These are phyloP conservation scores for Halesus radiatus DNA, from an alignment of 1,140 invertebrate species.

Conservation along the genomic window DNA sequence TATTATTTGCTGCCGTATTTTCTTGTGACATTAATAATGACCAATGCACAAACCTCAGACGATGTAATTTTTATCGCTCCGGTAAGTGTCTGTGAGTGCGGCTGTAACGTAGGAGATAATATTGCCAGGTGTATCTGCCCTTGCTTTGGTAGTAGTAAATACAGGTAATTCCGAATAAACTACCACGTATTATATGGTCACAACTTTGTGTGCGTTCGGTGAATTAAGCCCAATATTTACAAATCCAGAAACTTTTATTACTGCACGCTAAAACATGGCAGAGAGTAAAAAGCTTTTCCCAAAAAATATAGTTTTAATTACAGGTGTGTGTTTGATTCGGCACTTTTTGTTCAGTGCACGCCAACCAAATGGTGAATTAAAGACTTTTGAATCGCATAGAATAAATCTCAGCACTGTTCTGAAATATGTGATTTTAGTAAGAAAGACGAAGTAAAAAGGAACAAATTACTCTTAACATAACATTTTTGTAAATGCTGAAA, in stretches of 20 bases:
- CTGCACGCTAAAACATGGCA: not conserved
- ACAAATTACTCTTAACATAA: not conserved
- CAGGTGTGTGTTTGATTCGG: not conserved
- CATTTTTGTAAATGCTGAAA: not conserved
- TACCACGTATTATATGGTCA: not conserved
- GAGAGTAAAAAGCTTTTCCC: not conserved
- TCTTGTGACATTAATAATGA: not conserved
- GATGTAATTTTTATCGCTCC: conserved; percentile 16
- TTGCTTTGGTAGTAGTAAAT: not conserved
- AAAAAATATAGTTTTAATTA: not conserved
- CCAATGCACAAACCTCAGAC: not conserved
- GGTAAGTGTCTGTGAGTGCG: not conserved
- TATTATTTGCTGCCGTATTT: conserved; percentile 10
- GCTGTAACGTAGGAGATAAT: conserved; percentile 15
- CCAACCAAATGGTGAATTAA: not conserved
- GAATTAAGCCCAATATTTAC: conserved; percentile 25
- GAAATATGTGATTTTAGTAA: not conserved
- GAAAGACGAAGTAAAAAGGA: not conserved
- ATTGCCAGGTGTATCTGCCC: conserved; percentile 18
- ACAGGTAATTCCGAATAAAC: conserved; percentile 19
- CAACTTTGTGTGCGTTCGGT: conserved; percentile 19
- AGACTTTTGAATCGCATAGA: not conserved
- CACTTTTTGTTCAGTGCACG: not conserved
- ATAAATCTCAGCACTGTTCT: conserved; percentile 32
- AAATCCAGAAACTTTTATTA: not conserved